Percentiles rank a stretch among this genome's conserved stretches.
phyloP scores from a whole-genome alignment of 1,140 invertebrate genomes.

The Plectus sambesii region DNA sequence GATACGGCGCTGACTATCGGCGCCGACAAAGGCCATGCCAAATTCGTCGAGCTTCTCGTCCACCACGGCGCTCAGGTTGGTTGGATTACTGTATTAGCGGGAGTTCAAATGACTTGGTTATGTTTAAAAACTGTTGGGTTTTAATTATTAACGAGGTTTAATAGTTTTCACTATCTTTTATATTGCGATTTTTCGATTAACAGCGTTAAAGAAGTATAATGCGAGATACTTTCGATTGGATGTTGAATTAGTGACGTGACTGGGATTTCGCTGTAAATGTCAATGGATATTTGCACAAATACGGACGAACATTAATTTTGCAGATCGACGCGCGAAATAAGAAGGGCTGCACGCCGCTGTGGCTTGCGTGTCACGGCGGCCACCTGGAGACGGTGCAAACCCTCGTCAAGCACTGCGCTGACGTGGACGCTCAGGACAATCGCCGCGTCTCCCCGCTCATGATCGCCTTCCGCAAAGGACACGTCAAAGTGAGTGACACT shows the following conservation, averaged over 20 bases:
- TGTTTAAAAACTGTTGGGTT: no score
- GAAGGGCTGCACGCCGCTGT: constrained; percentile 95
- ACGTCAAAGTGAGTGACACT: constrained; percentile 63
- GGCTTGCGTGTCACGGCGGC: constrained; percentile 73
- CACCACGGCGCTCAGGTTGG: constrained; percentile 19
- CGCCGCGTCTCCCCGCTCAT: constrained; percentile 87
- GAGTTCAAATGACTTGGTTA: no score
- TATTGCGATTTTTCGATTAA: no score
- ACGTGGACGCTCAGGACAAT: constrained; percentile 95
- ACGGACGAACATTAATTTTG: constrained; percentile 61
- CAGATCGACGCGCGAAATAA: constrained; percentile 97
- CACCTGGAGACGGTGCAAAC: constrained; percentile 90
- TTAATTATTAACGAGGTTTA: no score
- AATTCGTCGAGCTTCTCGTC: constrained; percentile 75
- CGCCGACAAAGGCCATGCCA: constrained; percentile 93
- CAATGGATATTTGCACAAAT: constrained; percentile 3
- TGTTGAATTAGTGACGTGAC: no score
- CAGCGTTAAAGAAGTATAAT: no score
- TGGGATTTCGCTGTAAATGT: no score
- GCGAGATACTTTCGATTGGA: no score
- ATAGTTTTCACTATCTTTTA: constrained; percentile 1
- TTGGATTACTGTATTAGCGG: not conserved
- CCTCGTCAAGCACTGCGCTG: constrained; percentile 72
- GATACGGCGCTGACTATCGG: constrained; percentile 98
- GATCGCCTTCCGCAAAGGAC: constrained; percentile 96